Evolutionary conservation across 2,888 invertebrate genomes (phyloP), one percentile per base, ranked within the genome.

Genomic region (Teleiodes luculella): DNA sequence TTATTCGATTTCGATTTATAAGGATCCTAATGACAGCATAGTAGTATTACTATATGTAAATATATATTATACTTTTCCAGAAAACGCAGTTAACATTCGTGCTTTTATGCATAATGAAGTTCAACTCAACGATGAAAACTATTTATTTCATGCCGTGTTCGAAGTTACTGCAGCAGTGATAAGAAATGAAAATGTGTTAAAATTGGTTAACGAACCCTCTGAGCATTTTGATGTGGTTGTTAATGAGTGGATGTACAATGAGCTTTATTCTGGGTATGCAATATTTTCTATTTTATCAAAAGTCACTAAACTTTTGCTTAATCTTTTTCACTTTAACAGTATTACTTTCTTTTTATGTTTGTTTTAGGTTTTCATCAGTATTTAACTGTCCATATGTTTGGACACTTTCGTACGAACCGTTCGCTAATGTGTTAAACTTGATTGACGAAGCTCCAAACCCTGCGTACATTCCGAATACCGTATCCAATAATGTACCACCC

Each of bases 371-470:
- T 7, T 43, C 62, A 4, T 31, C 54, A 14, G 54, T 64, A 2
- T 69, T 62, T 55, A 57, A 67, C 35, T 70, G 68, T 16, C 73
- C 77, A 0, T 58, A 63, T 5, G 59, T 74, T 28, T 75, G 73
- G 72, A 68, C 69, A 0, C 70, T 71, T 0, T 71, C 76, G 0
- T 56, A 72, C 53, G 77, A 77, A 20, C 68, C 72, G n/a, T n/a
- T 1, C 73, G 76, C 50, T 54, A 60, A 0, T 56, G 59, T 76
- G 0, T 49, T 76, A 2, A 57, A 59, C 1, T 55, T 77, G 14
- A 68, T 78, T 8, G 78, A 78, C 14, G 77, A 73, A 7, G 45
- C 59, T 1, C 63, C 68, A 0, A 84, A 81, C 46, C 80, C 83
- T 0, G 71, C 82, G 1, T 83, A 81, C 53, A 67, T 64, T 0